Percentiles rank a stretch among this genome's conserved stretches.
phyloP scores from a whole-genome alignment of 2,113 vertebrate genomes.

The Tiliqua scincoides region DNA sequence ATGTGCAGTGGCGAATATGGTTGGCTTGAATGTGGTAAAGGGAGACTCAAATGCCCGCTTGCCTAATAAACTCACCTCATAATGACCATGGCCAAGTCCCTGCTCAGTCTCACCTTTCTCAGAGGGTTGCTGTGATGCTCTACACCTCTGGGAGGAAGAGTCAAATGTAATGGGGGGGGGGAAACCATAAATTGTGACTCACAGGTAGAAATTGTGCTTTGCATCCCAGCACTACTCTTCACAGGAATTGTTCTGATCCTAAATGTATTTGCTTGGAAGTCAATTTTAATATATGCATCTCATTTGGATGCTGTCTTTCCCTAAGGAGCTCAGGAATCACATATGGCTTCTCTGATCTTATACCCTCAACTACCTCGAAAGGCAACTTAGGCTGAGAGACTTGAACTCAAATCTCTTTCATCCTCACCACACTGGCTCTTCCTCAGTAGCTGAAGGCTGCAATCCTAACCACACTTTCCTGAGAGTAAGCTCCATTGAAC shows the following conservation, averaged over 20 bases:
- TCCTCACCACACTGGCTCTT: not conserved
- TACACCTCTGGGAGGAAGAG: not conserved
- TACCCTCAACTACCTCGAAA: not conserved
- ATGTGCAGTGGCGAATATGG: not conserved
- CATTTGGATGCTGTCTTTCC: not conserved
- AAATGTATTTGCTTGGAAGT: not conserved
- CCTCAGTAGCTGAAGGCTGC: too few species aligned
- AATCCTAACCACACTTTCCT: not conserved
- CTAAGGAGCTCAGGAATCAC: not conserved
- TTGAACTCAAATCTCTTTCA: not conserved
- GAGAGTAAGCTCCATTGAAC: too few species aligned
- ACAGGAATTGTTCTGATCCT: not conserved
- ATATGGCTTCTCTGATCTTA: not conserved
- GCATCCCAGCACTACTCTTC: not conserved
- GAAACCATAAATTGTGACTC: not conserved
- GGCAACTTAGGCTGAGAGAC: not conserved
- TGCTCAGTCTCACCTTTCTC: not conserved
- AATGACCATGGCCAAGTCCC: not conserved
- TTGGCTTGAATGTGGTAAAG: not conserved
- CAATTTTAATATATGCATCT: not conserved
- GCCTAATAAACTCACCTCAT: not conserved
- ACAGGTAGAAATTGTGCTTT: not conserved
- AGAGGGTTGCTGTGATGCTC: not conserved
- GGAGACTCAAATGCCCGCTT: not conserved
- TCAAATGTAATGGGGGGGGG: not conserved